phyloP scores from a whole-genome alignment of 2,113 vertebrate species.

The Theristicus caerulescens region DNA sequence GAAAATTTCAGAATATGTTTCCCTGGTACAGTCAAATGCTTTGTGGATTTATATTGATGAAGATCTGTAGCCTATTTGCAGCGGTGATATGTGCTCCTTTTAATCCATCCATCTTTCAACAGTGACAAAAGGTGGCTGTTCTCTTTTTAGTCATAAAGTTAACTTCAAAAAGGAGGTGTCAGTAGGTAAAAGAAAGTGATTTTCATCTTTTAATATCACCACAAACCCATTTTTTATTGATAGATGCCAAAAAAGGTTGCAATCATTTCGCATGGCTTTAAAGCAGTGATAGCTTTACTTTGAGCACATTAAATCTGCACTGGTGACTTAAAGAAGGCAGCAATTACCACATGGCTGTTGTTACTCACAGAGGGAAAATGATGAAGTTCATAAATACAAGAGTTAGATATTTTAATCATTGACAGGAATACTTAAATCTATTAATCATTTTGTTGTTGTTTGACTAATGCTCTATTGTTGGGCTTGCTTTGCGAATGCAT shows the following conservation, averaged over 20 bases:
- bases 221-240: constrained; percentile 54
- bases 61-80: not conserved
- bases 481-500: constrained; percentile 6
- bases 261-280: not conserved
- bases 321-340: not conserved
- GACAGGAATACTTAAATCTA: not conserved
- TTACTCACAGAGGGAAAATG: not conserved
- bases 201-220: constrained; percentile 38
- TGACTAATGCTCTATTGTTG: not conserved
- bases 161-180: constrained; percentile 45
- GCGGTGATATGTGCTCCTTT: not conserved
- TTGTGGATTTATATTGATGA: constrained; percentile 46
- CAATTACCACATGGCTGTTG: not conserved
- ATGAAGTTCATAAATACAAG: not conserved
- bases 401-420: not conserved
- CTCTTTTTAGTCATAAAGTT: constrained; percentile 31
- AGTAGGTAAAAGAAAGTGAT: constrained; percentile 23
- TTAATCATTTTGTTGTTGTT: constrained; percentile 49
- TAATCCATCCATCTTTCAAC: constrained; percentile 39
- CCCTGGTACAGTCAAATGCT: not conserved
- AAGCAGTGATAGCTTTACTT: not conserved
- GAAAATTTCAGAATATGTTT: constrained; percentile 20
- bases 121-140: constrained; percentile 5
- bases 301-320: not conserved
- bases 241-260: not conserved